phyloP scores from a whole-genome alignment of 2,888 invertebrate genomes.

The Capitulum mitella region DNA sequence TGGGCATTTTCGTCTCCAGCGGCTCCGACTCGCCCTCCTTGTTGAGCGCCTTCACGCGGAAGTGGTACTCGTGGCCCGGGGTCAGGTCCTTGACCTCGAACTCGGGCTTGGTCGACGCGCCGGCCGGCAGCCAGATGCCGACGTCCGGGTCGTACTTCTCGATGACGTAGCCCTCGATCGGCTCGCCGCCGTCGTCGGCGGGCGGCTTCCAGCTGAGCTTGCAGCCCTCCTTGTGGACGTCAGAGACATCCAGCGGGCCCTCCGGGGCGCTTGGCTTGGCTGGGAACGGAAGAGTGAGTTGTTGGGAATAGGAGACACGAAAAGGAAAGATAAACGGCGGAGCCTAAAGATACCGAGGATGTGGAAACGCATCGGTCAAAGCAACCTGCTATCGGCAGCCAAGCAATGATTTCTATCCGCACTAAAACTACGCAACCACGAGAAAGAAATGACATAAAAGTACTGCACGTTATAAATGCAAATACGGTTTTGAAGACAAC shows the following conservation, averaged over 20 bases:
- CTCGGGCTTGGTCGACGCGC: constrained; percentile 71
- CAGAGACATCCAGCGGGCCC: constrained; percentile 86
- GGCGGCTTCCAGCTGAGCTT: constrained; percentile 91
- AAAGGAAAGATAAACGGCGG: too few species aligned
- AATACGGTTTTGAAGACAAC: too few species aligned
- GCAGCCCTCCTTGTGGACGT: constrained; percentile 82
- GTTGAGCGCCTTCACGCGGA: constrained; percentile 50
- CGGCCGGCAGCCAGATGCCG: constrained; percentile 83
- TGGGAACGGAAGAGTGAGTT: too few species aligned
- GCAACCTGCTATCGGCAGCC: too few species aligned
- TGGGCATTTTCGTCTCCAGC: constrained; percentile 49
- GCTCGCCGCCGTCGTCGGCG: constrained; percentile 91
- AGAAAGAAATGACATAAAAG: too few species aligned
- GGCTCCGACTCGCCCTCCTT: constrained; percentile 48
- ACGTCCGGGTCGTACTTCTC: constrained; percentile 87
- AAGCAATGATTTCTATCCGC: too few species aligned
- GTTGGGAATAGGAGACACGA: too few species aligned
- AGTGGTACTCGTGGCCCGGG: constrained; percentile 78
- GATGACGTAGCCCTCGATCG: constrained; percentile 83
- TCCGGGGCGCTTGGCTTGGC: constrained; percentile 84
- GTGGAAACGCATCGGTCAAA: too few species aligned
- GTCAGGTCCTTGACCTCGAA: constrained; percentile 83
- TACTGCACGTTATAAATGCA: too few species aligned
- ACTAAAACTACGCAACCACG: too few species aligned
- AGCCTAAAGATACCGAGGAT: too few species aligned